phyloP scores from a whole-genome alignment of 2,113 vertebrate species.

The Pygoscelis antarcticus region DNA sequence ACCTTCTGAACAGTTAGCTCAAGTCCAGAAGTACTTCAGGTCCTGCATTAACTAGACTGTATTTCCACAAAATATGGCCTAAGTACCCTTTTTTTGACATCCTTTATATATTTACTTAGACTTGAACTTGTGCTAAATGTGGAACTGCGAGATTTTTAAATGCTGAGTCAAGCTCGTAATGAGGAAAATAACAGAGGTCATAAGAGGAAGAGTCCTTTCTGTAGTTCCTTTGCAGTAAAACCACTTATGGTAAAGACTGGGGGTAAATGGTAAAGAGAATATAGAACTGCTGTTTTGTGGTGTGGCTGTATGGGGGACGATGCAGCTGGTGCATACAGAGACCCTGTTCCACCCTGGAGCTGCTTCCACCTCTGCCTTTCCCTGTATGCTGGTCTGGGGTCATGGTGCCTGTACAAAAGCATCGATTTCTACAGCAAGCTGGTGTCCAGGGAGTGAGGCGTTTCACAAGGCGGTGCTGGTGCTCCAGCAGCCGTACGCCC shows the following conservation, averaged over 20 bases:
- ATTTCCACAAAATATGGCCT: neutral
- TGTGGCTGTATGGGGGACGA: neutral
- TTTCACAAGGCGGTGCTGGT: neutral
- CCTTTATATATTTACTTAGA: neutral
- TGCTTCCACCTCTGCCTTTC: neutral
- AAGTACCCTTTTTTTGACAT: neutral
- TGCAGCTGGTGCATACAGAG: neutral
- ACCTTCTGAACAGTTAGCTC: neutral
- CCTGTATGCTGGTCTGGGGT: neutral
- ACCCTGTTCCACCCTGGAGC: neutral
- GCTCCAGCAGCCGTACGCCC: neutral
- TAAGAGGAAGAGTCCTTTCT: neutral
- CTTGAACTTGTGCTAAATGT: neutral
- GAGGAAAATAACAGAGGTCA: neutral
- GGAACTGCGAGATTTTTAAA: neutral
- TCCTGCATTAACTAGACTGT: neutral
- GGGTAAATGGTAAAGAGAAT: neutral
- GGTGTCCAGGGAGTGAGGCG: fast-evolving
- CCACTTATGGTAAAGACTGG: neutral
- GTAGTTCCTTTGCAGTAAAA: neutral
- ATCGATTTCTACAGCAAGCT: neutral
- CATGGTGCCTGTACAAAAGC: neutral
- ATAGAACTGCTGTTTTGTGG: neutral
- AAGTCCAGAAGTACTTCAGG: neutral
- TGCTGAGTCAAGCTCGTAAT: neutral